These are phyloP conservation scores for Zosterops borbonicus DNA, from an alignment of 2,113 vertebrate species.

Conservation along the genomic window DNA sequence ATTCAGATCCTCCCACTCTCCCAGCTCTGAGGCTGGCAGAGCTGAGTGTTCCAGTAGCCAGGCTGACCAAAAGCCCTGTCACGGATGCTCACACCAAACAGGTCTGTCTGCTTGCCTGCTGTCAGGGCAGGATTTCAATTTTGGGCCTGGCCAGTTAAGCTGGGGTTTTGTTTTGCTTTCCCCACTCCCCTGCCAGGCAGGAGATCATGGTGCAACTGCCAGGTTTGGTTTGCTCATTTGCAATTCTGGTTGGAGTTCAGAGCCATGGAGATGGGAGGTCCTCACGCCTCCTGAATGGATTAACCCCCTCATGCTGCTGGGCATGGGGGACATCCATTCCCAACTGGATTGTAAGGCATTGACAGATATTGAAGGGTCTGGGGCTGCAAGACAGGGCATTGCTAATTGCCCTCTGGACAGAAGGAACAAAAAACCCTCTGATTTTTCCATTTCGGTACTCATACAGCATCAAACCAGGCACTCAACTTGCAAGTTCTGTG, in stretches of 20 bases:
- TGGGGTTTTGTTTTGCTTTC: background rate
- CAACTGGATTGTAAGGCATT: background rate
- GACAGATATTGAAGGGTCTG: background rate
- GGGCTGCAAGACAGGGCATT: background rate
- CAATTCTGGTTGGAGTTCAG: background rate
- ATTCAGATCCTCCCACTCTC: conserved; percentile 7
- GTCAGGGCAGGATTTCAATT: background rate
- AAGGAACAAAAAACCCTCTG: background rate
- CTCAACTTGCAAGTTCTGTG: background rate
- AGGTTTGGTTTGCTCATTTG: background rate
- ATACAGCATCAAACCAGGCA: background rate
- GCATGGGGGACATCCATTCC: background rate
- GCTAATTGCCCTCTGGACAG: background rate
- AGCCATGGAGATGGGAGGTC: background rate
- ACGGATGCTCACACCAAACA: background rate
- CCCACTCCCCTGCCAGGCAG: background rate
- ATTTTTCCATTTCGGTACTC: background rate
- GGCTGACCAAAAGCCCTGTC: background rate
- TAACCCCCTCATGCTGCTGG: background rate
- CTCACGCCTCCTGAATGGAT: background rate
- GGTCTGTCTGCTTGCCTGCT: conserved; percentile 18
- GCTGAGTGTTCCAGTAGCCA: background rate
- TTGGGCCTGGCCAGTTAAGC: background rate
- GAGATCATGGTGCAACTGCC: background rate
- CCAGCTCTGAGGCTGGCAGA: background rate